Conservation (phyloP, 2,113 vertebrate species). For the Guaruba guarouba region DNA sequence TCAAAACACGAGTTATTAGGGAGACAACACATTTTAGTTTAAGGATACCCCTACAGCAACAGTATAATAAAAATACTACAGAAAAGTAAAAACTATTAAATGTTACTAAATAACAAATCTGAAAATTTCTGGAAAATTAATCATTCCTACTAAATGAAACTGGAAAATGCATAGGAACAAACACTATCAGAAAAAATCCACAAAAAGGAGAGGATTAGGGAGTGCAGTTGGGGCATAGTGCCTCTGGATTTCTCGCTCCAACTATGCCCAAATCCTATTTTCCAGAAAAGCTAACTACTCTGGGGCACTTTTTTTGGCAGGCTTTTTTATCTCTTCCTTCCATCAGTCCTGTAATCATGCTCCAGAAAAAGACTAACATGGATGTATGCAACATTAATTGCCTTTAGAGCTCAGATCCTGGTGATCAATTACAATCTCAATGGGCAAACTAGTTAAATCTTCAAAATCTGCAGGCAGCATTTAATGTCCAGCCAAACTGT, state of each 20-base stretch:
- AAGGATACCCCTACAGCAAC: neutral
- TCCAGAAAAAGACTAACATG: neutral
- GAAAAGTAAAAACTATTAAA: neutral
- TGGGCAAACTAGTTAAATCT: neutral
- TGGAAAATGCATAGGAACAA: neutral
- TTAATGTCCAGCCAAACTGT: neutral
- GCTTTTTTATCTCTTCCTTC: neutral
- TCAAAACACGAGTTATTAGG: neutral
- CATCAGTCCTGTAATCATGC: neutral
- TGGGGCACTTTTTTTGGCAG: neutral
- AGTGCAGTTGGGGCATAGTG: neutral
- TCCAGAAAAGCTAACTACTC: neutral
- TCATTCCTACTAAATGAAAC: neutral
- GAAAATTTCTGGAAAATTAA: neutral
- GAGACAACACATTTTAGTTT: neutral
- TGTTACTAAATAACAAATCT: neutral
- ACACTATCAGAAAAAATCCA: neutral
- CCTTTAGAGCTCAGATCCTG: neutral
- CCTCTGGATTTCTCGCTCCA: neutral
- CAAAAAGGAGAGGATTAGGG: neutral
- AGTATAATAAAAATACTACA: neutral
- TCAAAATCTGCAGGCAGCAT: neutral
- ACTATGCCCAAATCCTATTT: neutral
- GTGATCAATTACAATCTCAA: neutral
- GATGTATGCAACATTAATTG: neutral